Evolutionary conservation across 2,888 invertebrate species (phyloP).

Genomic region (Melanophora roralis): DNA sequence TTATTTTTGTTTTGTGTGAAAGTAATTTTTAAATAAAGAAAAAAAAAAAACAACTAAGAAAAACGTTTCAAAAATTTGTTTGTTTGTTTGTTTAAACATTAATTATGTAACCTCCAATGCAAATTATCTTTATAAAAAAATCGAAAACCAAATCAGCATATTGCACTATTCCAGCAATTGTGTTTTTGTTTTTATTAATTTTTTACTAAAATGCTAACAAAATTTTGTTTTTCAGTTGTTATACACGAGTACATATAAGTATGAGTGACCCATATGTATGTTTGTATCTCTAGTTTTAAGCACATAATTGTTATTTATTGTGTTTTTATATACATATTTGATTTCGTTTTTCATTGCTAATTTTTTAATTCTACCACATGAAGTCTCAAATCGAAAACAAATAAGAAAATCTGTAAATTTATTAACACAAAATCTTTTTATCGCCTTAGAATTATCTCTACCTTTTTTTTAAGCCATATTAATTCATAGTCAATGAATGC

Average conservation of each 20-base stretch:
- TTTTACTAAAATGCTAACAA: slow-evolving; percentile 34
- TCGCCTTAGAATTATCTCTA: slow-evolving; percentile 23
- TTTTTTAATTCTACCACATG: slow-evolving; percentile 22
- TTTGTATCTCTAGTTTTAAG: slow-evolving; percentile 28
- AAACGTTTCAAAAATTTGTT: slow-evolving; percentile 3
- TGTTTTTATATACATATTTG: background rate
- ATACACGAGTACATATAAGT: too few relatives aligned
- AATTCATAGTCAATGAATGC: slow-evolving; percentile 39
- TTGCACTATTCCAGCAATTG: slow-evolving; percentile 53
- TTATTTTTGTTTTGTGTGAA: slow-evolving; percentile 20
- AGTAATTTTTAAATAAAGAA: slow-evolving; percentile 13
- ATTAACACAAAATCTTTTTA: slow-evolving; percentile 29
- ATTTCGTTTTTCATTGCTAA: slow-evolving; percentile 10
- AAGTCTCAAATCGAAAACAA: slow-evolving; percentile 14
- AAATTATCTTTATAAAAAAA: slow-evolving; percentile 27
- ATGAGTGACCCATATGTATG: too few relatives aligned
- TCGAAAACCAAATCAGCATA: slow-evolving; percentile 23
- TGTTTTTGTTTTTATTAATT: slow-evolving; percentile 12
- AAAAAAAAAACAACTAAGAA: background rate
- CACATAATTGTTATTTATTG: slow-evolving; percentile 42
- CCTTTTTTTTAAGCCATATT: slow-evolving; percentile 45
- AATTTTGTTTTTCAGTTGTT: background rate
- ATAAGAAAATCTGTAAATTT: background rate
- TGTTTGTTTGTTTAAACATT: slow-evolving; percentile 27
- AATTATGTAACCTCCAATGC: slow-evolving; percentile 46